Conservation (phyloP, 1,140 invertebrate species). For the Trypoxylus dichotomus region DNA sequence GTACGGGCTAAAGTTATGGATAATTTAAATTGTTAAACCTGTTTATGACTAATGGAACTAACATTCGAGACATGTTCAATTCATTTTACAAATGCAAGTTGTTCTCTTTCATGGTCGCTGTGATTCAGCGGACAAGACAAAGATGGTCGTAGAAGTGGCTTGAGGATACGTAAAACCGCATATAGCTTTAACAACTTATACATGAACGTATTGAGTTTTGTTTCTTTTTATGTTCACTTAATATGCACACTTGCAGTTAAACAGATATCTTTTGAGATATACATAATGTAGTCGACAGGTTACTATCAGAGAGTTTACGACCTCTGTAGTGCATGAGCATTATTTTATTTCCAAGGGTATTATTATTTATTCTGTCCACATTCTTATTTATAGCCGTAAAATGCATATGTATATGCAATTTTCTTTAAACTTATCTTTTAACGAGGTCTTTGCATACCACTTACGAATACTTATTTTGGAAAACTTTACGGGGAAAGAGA, state of each 20-base stretch:
- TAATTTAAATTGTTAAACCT: slow-evolving; percentile 38
- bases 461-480: neutral
- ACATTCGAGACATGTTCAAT: slow-evolving; percentile 33
- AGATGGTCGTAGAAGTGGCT: neutral
- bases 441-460: neutral
- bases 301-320: slow-evolving; percentile 33
- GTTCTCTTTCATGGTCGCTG: neutral
- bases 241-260: slow-evolving; percentile 35
- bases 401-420: slow-evolving; percentile 1
- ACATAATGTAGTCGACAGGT: slow-evolving; percentile 36
- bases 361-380: slow-evolving; percentile 10
- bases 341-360: slow-evolving; percentile 3
- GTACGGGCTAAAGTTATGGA: slow-evolving; percentile 32
- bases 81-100: slow-evolving; percentile 30
- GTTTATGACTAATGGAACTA: slow-evolving; percentile 38
- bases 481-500: neutral
- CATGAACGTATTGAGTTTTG: slow-evolving; percentile 27
- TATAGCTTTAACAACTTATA: slow-evolving; percentile 12
- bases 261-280: slow-evolving; percentile 31
- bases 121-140: neutral
- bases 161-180: neutral
- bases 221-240: slow-evolving; percentile 31
- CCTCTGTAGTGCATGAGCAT: slow-evolving; percentile 19
- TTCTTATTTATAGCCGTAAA: slow-evolving; percentile 16
- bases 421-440: neutral